phyloP scores from a whole-genome alignment of 2,113 vertebrate genomes.

The Aegithalos caudatus region DNA sequence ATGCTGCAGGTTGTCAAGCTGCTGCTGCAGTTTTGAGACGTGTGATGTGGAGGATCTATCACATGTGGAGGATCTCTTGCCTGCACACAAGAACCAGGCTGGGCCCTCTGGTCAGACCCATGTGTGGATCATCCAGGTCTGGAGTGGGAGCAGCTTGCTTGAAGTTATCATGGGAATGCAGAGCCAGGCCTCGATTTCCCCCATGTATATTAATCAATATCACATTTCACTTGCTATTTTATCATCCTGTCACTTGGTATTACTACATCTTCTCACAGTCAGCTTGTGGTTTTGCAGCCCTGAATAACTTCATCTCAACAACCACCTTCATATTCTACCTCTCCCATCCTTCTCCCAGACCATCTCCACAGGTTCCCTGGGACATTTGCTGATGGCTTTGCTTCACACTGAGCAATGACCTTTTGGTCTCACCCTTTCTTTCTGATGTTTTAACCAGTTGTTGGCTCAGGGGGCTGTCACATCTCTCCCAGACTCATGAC shows the following conservation, averaged over 20 bases:
- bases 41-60: not conserved
- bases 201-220: not conserved
- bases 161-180: not conserved
- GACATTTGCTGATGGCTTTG: fast-evolving
- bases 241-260: not conserved
- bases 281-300: not conserved
- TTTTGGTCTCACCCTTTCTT: not conserved
- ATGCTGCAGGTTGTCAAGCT: not conserved
- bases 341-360: not conserved
- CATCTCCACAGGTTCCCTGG: not conserved
- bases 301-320: not conserved
- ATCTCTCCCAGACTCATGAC: not conserved
- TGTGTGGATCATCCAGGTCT: not conserved
- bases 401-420: not conserved
- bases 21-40: not conserved
- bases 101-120: not conserved
- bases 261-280: not conserved
- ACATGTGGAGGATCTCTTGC: not conserved
- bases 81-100: not conserved
- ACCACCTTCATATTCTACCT: not conserved
- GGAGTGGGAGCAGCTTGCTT: not conserved
- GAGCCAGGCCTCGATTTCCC: not conserved
- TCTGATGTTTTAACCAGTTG: not conserved
- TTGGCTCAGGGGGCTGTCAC: not conserved
- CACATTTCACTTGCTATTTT: not conserved